These are phyloP conservation scores for Rhinella marina DNA, from an alignment of 2,797 vertebrate genomes.

Conservation along the genomic window DNA sequence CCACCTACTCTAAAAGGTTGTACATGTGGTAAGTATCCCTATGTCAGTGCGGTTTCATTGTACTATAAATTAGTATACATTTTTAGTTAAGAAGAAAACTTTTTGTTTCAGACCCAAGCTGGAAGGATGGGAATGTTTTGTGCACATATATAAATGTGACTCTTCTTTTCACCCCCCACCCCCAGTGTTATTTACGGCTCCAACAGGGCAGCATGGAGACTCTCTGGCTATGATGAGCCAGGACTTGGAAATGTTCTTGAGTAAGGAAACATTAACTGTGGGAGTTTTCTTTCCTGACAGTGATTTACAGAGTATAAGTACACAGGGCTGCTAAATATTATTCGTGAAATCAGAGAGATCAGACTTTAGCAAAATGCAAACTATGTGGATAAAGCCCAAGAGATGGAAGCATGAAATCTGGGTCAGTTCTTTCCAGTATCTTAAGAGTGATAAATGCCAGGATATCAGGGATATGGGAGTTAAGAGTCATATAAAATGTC, in stretches of 20 bases:
- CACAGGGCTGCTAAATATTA: constrained; percentile 19
- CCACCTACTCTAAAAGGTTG: no score
- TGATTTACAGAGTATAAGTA: constrained; percentile 30
- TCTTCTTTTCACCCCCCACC: neutral
- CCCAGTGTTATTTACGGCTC: neutral
- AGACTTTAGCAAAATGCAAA: constrained; percentile 16
- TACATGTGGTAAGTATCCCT: no score
- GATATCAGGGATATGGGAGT: constrained; percentile 23
- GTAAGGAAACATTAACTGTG: constrained; percentile 32
- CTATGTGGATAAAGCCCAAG: constrained; percentile 41
- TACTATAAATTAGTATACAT: no score
- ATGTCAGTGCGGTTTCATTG: no score
- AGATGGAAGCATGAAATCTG: constrained; percentile 20
- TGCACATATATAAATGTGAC: neutral
- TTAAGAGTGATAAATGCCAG: constrained; percentile 12
- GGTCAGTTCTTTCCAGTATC: constrained; percentile 46
- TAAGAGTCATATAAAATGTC: constrained; percentile 27
- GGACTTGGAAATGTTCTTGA: constrained; percentile 7
- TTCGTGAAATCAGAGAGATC: constrained; percentile 27
- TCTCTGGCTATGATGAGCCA: neutral
- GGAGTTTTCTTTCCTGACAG: constrained; percentile 30
- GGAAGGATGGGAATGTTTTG: neutral
- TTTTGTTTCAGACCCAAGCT: neutral
- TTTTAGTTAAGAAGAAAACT: no score
- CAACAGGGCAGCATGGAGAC: neutral